These are phyloP conservation scores for Pseudomyrmex pallidus DNA, from an alignment of 1,140 invertebrate species.

Conservation along the genomic window DNA sequence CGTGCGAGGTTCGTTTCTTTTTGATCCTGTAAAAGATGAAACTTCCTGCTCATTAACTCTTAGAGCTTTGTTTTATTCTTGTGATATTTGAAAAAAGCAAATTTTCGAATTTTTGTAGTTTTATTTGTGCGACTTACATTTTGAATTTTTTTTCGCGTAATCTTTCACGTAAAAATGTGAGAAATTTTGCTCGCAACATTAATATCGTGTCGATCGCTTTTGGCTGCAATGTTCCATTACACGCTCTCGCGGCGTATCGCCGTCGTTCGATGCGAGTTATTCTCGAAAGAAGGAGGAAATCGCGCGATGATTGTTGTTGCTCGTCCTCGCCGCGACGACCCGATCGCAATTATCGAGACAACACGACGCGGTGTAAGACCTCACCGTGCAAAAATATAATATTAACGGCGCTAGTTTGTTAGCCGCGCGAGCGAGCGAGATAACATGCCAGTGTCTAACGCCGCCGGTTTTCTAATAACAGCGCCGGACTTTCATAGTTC, in stretches of 20 bases:
- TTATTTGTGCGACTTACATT: too few species aligned
- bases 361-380: conserved; percentile 25
- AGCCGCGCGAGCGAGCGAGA: conserved; percentile 16
- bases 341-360: conserved; percentile 48
- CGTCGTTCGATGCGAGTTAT: background rate
- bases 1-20: conserved; percentile 2
- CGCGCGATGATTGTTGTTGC: conserved; percentile 34
- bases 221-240: conserved; percentile 38
- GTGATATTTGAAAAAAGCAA: too few species aligned
- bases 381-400: conserved; percentile 16
- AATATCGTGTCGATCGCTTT: conserved; percentile 18
- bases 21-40: background rate
- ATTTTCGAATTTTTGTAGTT: too few species aligned
- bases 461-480: conserved; percentile 39
- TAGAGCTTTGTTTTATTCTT: background rate
- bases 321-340: conserved; percentile 7
- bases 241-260: conserved; percentile 10
- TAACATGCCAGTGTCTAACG: conserved; percentile 42
- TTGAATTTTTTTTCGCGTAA: background rate
- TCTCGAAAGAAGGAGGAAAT: conserved; percentile 26
- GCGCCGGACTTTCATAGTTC: conserved; percentile 15
- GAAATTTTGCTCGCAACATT: conserved; percentile 2
- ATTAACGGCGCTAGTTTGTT: conserved; percentile 22
- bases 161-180: conserved; percentile 12
- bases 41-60: background rate